Base-by-base conservation (phyloP, 1,140 invertebrate species). In the Drosophila aff. region DNA sequence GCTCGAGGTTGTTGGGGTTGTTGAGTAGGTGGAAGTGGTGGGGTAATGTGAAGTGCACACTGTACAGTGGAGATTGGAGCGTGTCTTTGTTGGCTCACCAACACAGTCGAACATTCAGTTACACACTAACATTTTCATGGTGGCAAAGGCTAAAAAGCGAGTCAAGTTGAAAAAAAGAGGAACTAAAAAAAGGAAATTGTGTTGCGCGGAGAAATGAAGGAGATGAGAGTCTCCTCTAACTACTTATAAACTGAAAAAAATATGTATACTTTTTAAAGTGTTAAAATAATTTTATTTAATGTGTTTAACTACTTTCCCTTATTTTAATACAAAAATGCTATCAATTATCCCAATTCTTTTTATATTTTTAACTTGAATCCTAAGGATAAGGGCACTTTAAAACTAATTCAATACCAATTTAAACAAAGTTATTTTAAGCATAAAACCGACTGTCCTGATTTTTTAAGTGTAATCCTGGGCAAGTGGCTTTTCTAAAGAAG, bases 91-190 rank as follows among this genome's bases (percentile, higher is more conserved):
- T 69, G 75, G 36, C 46, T 31, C 58, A 62, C 58, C 18, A 50
- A 55, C 64, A 69, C 28, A 40, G 66, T 28, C 33, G 7, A 36
- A 36, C 31, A 10, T 33, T 33, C 31, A 33, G 31, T 33, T 44
- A 62, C 49, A 75, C 52, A 52, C 50, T 0, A n/a, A 38, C 53
- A 68, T 60, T 75, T 68, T 81, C 41, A 64, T 68, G 72, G 52
- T 74, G 26, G 46, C 21, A 62, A 79, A 55, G 68, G 68, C 58
- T 61, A 78, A 63, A 81, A 71, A 67, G 57, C 58, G 40, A 82
- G 76, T 55, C 36, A 68, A 76, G 55, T 74, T 59, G 44, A 31
- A 55, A 46, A 55, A 65, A 58, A 44, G 21, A 13, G 2, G 15
- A 76, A 31, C 31, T 11, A 26, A 62, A 43, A 26, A 21, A 23